Evolutionary conservation across 2,888 invertebrate genomes (phyloP), one percentile per base, ranked within the genome.

Genomic region (Agonopterix heracliana): DNA sequence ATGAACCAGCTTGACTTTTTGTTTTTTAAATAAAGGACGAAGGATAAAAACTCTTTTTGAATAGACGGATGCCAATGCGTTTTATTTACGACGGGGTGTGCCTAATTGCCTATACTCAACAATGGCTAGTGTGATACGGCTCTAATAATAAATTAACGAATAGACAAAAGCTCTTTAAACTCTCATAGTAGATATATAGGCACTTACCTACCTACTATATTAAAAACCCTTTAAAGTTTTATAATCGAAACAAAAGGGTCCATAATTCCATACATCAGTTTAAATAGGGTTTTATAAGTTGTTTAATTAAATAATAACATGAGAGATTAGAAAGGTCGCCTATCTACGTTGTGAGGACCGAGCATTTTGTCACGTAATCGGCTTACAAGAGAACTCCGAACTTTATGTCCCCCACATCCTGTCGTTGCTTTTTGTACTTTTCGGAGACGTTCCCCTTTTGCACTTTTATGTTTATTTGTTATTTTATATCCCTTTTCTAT

Each of bases 361-460:
- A 63, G 66, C 69, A 73, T 76, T 79, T 41, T 72, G 70, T 71
- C 68, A 63, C 64, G 64, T 76, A 78, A 78, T 74, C 69, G 68
- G 72, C 79, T 79, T 78, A 78, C 68, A 62, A 11, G 58, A 57
- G 63, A 63, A 60, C 61, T 63, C 61, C 55, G 64, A 68, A 68
- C 66, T 66, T 61, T 51, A 53, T 54, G 9, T 43, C 17, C 58
- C 26, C 59, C 57, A 60, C 62, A 63, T 63, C 62, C 59, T 56
- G 55, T 57, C 57, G 54, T 50, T 45, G 44, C 41, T 53, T 58
- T 26, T 62, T 55, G 47, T 59, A 48, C 54, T 50, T 61, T 64
- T 68, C 60, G 38, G n/a, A n/a, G 12, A 41, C 41, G 13, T 41
- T 41, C 41, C 26, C 41, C 41, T 41, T 11, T 41, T 41, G 13